Conservation (phyloP, 2,888 invertebrate genomes). For the Acleris holmiana region DNA sequence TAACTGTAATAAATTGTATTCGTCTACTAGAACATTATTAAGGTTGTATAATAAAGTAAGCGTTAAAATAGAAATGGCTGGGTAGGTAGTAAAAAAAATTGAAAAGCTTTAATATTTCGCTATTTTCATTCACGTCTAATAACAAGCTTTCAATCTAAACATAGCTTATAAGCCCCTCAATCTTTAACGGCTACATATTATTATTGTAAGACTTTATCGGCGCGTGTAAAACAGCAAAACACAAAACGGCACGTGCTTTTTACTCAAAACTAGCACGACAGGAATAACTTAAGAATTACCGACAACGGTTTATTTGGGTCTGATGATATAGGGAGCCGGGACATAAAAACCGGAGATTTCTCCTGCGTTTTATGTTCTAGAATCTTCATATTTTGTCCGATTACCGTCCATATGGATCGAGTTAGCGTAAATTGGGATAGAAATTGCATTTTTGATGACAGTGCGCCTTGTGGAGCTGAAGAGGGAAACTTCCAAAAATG, state of each 20-base stretch:
- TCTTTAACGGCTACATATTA: conserved; percentile 7
- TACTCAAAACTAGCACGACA: conserved; percentile 21
- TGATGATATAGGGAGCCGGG: not conserved
- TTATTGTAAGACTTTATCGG: conserved; percentile 6
- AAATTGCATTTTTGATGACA: no score
- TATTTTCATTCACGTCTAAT: no score
- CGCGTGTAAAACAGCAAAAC: conserved; percentile 20
- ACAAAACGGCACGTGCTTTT: conserved; percentile 14
- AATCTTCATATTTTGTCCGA: conserved; percentile 1
- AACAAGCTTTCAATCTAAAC: not conserved
- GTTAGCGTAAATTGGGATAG: not conserved
- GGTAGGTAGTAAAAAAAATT: no score
- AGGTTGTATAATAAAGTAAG: no score
- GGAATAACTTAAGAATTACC: conserved; percentile 21
- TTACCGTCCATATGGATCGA: not conserved
- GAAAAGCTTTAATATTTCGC: no score
- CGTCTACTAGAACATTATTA: no score
- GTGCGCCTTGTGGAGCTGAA: no score
- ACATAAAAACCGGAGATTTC: not conserved
- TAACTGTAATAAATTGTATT: no score
- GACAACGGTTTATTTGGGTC: not conserved
- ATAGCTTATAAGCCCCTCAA: not conserved
- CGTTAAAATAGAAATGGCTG: no score
- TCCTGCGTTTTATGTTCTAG: not conserved
- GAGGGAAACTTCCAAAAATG: no score